Percentiles rank a stretch among this genome's conserved stretches.
Evolutionary conservation across 2,888 invertebrate species (phyloP).

Genomic region (Germaria angustata): DNA sequence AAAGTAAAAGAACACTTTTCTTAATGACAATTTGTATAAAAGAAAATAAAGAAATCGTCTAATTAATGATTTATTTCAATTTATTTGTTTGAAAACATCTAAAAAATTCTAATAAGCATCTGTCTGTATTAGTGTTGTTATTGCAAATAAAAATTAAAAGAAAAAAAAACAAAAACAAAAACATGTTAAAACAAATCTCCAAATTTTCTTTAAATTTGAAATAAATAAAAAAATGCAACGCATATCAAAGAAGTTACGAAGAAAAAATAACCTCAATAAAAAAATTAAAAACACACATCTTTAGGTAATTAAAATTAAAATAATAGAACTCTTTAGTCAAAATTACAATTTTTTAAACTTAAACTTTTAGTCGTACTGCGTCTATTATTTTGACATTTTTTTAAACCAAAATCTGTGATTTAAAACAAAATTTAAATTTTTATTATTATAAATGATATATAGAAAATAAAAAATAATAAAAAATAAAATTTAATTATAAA

Average conservation of each 20-base stretch:
- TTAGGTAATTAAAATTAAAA: slow-evolving; percentile 75
- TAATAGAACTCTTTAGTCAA: slow-evolving; percentile 73
- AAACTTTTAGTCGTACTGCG: slow-evolving; percentile 74
- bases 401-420: slow-evolving; percentile 79
- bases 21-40: slow-evolving; percentile 63
- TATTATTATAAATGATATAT: slow-evolving; percentile 66
- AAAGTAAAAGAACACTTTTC: slow-evolving; percentile 61
- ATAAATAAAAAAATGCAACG: slow-evolving; percentile 58
- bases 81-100: slow-evolving; percentile 25
- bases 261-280: slow-evolving; percentile 69
- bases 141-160: slow-evolving; percentile 37
- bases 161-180: slow-evolving; percentile 28
- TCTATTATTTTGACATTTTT: slow-evolving; percentile 76
- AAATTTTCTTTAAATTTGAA: slow-evolving; percentile 49
- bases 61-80: slow-evolving; percentile 25
- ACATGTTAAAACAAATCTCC: slow-evolving; percentile 64
- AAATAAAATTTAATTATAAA: slow-evolving; percentile 51
- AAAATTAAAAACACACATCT: slow-evolving; percentile 70
- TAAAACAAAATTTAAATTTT: slow-evolving; percentile 78
- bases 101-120: slow-evolving; percentile 49
- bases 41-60: slow-evolving; percentile 46
- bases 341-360: slow-evolving; percentile 72
- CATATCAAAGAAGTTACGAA: slow-evolving; percentile 66
- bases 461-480: slow-evolving; percentile 57
- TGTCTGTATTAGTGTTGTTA: slow-evolving; percentile 65